Base-by-base conservation (phyloP, 2,888 invertebrate species). In the Epistrophella euchroma region DNA sequence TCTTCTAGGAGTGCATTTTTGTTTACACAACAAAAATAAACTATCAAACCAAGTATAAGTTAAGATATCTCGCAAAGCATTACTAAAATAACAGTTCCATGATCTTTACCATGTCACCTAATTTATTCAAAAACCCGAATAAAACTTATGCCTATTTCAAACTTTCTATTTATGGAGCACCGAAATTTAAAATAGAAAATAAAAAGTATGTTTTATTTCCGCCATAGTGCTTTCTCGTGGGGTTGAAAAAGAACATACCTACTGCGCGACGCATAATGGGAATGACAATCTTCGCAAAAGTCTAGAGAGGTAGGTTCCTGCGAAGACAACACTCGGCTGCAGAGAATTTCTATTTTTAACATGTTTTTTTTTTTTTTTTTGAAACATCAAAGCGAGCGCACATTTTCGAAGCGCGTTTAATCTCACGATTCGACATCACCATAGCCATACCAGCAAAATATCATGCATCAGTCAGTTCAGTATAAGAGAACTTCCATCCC, bases 261-360 rank as follows among this genome's bases (percentile, higher is more conserved):
- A 60, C 11, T 56, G 40, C 25, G 62, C 45, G 43, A 45, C 43
- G 28, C 56, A 45, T 32, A 56, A 35, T 28, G 52, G 28, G 19
- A 50, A 35, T 47, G 56, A 58, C 70, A 37, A 37, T 52, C 37
- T 56, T 32, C 25, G 40, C 66, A 50, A 75, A 7, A 28, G 37
- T 72, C 19, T 32, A 76, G 73, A 81, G 80, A 81, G 85, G 81
- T 70, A 77, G 81, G 81, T 81, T 80, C 68, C 72, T n/a, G n/a
- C 56, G 25, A 28, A 19, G 55, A 25, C 76, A 52, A 50, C 25
- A 17, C 28, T 58, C 40, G n/a, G 17, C 37, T 60, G 75, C 56
- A 72, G 58, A 43, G 55, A 71, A 72, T 32, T 43, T 72, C 86
- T 86, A 86, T 82, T 86, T 86, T 77, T 86, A 86, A 81, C 17